Conservation (phyloP, 2,888 invertebrate species). For the Zootermopsis nevadensis region DNA sequence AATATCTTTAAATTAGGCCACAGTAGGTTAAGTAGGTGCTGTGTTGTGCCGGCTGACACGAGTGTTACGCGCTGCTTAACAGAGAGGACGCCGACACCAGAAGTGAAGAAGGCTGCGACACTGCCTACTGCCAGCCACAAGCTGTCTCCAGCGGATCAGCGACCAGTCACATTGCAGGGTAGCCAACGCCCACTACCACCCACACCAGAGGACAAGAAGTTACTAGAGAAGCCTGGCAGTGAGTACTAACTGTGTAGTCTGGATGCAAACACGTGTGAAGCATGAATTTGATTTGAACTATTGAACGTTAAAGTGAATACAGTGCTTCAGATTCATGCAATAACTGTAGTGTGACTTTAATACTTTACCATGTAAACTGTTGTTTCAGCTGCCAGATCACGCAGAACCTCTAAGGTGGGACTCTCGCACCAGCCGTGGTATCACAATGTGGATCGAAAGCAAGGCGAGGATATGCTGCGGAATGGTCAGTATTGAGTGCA, state of each 20-base stretch:
- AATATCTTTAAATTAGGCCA: too few species aligned
- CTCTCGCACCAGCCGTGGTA: slow-evolving; percentile 52
- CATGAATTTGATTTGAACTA: too few species aligned
- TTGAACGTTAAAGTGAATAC: too few species aligned
- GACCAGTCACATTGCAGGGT: slow-evolving; percentile 15
- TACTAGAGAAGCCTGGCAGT: slow-evolving; percentile 12
- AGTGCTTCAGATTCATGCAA: too few species aligned
- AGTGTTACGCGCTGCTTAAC: slow-evolving; percentile 7
- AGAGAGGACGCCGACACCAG: slow-evolving; percentile 49
- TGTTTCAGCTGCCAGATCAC: neutral
- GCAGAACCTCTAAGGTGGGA: slow-evolving; percentile 15
- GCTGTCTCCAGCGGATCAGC: slow-evolving; percentile 40
- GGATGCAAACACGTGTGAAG: too few species aligned
- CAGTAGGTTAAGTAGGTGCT: too few species aligned
- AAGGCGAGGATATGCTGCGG: slow-evolving; percentile 51
- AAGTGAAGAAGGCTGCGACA: slow-evolving; percentile 33
- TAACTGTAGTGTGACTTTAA: too few species aligned
- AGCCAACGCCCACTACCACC: slow-evolving; percentile 49
- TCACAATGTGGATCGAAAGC: slow-evolving; percentile 51
- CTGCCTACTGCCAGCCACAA: slow-evolving; percentile 31
- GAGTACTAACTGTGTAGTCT: neutral
- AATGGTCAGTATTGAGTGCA: slow-evolving; percentile 45
- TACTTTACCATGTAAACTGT: neutral
- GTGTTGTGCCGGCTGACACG: neutral
- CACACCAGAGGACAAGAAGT: slow-evolving; percentile 42